These are phyloP conservation scores for Rhinogobio ventralis DNA, from an alignment of 2,797 vertebrate species.

Conservation along the genomic window DNA sequence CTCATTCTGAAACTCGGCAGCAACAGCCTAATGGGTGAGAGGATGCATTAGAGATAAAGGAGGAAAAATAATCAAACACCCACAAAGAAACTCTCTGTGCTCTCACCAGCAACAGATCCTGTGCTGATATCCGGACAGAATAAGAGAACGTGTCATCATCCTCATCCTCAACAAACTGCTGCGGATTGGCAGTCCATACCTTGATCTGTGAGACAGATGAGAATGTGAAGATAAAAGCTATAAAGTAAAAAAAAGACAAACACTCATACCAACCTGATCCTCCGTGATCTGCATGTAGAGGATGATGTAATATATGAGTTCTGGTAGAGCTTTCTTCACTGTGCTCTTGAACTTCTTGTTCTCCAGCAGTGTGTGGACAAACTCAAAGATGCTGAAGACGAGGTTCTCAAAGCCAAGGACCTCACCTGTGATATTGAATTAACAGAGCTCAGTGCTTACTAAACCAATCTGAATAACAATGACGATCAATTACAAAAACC, in stretches of 20 bases:
- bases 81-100: neutral
- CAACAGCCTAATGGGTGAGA: constrained; percentile 84
- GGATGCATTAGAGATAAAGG: neutral
- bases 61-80: neutral
- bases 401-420: constrained; percentile 98
- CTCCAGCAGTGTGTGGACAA: constrained; percentile 96
- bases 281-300: constrained; percentile 99
- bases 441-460: neutral
- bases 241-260: neutral
- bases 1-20: constrained; percentile 97
- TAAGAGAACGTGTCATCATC: constrained; percentile 99
- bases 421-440: constrained; percentile 81
- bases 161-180: constrained; percentile 98
- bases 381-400: constrained; percentile 98
- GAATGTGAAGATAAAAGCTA: neutral
- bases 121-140: constrained; percentile 95
- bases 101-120: constrained; percentile 94
- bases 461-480: neutral
- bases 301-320: constrained; percentile 97
- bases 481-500: neutral
- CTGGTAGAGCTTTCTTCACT: constrained; percentile 95
- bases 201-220: constrained; percentile 83
- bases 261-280: constrained; percentile 86
- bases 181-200: constrained; percentile 96
- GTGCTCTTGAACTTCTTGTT: constrained; percentile 98